Base-by-base conservation (phyloP, 2,797 vertebrate species). In the Clarias platycephalus region DNA sequence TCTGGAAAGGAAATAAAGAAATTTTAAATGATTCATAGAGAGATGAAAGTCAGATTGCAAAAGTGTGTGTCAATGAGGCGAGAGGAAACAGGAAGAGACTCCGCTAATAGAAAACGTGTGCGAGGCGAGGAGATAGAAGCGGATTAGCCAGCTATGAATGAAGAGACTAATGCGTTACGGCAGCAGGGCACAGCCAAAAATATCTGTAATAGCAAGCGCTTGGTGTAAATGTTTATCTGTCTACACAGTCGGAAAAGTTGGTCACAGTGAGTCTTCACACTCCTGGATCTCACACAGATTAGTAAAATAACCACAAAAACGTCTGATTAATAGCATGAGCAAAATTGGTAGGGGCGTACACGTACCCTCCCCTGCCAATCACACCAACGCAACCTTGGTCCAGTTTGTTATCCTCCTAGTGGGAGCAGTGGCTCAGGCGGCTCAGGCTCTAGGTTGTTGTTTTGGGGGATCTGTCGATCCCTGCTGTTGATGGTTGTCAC, bases 31-130 rank as follows among this genome's bases (percentile, higher is more conserved):
- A 75, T 28, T 28, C 72, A 28, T 4, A 31, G n/a, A 31, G 26
- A 75, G 44, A 75, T 55, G 72, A 75, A 75, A 75, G 72, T 55
- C 72, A 31, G n/a, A 55, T 75, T 75, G 49, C 16, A 55, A 28
- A 55, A 75, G 26, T 55, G 22, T 53, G 71, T 75, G n/a, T 55
- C 72, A 75, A 55, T 20, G 20, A 75, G 15, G n/a, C n/a, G 26
- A 26, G 72, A 55, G 49, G 49, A 75, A 55, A 75, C 72, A 55
- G 44, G 15, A 74, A 55, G 49, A 8, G 44, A 49, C 40, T 26
- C 70, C 2, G 4, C 40, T 75, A 31, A 75, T 31, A 26, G n/a
- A 9, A 55, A 75, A 75, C 49, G 4, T 7, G 6, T 57, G 72
- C 1, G 15, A 1, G 3, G 26, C 28, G 72, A 55, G 49, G 71